phyloP scores from a whole-genome alignment of 2,113 vertebrate genomes.

The Psettodes erumei region DNA sequence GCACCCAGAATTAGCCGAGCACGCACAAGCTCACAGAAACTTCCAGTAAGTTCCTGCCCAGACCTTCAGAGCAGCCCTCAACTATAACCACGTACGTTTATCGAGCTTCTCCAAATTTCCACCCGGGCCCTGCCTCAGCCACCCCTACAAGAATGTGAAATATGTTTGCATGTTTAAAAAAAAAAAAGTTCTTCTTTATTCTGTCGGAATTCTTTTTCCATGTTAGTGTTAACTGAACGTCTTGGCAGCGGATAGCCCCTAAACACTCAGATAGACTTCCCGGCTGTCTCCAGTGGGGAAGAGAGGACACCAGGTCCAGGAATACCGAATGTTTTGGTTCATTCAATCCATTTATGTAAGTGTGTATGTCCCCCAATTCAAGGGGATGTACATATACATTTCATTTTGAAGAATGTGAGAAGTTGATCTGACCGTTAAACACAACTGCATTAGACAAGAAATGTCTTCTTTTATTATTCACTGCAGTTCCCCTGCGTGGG shows the following conservation, averaged over 20 bases:
- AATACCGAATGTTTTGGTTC: conserved; percentile 51
- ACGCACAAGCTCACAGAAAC: conserved; percentile 35
- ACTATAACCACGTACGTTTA: conserved; percentile 49
- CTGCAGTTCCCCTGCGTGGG: conserved; percentile 13
- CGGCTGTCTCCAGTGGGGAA: conserved; percentile 40
- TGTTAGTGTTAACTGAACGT: conserved; percentile 64
- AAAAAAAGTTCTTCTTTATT: conserved; percentile 54
- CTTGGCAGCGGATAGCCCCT: conserved; percentile 48
- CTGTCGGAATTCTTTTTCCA: conserved; percentile 68
- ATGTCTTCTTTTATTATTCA: background rate
- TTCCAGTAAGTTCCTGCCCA: conserved; percentile 29
- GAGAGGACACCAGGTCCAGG: conserved; percentile 35
- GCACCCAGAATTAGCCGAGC: conserved; percentile 7
- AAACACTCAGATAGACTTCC: conserved; percentile 65
- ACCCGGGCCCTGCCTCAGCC: conserved; percentile 61
- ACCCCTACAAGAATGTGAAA: conserved; percentile 78
- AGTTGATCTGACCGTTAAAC: conserved; percentile 1
- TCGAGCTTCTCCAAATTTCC: conserved; percentile 70
- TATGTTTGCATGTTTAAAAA: conserved; percentile 74
- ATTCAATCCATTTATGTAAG: conserved; percentile 22
- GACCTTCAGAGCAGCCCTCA: conserved; percentile 34
- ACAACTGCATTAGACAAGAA: background rate
- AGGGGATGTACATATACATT: conserved; percentile 10
- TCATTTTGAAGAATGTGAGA: conserved; percentile 13
- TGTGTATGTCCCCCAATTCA: conserved; percentile 1